phyloP scores from a whole-genome alignment of 2,888 invertebrate species.

The Scaptomyza parva region DNA sequence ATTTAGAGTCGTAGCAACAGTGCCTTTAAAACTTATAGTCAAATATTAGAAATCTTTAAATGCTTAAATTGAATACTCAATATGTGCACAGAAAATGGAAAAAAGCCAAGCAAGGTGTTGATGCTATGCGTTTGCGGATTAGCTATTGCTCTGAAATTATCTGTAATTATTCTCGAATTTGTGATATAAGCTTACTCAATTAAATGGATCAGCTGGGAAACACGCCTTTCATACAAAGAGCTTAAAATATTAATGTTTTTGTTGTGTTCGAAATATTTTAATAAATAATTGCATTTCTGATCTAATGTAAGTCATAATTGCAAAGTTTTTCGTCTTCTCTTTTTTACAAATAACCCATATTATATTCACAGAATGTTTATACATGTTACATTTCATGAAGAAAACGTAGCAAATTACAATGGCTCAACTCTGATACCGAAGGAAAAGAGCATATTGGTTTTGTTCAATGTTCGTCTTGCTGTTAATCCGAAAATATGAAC shows the following conservation, averaged over 20 bases:
- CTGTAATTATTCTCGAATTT: conserved; percentile 55
- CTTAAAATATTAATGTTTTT: neutral
- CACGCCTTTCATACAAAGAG: conserved; percentile 51
- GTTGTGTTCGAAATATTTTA: no score
- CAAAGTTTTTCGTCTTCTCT: no score
- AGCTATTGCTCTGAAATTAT: conserved; percentile 57
- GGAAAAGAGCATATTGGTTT: no score
- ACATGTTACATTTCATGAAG: no score
- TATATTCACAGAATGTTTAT: no score
- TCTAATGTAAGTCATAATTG: no score
- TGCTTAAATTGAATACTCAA: neutral
- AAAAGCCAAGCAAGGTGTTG: conserved; percentile 43
- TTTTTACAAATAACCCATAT: no score
- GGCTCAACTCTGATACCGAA: no score
- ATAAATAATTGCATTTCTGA: no score
- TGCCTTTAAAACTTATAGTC: neutral
- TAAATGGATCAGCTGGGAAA: neutral
- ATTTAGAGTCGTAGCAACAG: conserved; percentile 1
- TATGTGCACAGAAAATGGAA: conserved; percentile 7
- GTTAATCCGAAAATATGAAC: no score
- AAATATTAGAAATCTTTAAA: neutral
- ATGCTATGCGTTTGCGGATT: conserved; percentile 50
- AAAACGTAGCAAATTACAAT: no score
- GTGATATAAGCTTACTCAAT: conserved; percentile 34
- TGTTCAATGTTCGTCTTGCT: no score